Conservation (phyloP, 2,113 vertebrate genomes). For the Pelvicachromis taeniatus region DNA sequence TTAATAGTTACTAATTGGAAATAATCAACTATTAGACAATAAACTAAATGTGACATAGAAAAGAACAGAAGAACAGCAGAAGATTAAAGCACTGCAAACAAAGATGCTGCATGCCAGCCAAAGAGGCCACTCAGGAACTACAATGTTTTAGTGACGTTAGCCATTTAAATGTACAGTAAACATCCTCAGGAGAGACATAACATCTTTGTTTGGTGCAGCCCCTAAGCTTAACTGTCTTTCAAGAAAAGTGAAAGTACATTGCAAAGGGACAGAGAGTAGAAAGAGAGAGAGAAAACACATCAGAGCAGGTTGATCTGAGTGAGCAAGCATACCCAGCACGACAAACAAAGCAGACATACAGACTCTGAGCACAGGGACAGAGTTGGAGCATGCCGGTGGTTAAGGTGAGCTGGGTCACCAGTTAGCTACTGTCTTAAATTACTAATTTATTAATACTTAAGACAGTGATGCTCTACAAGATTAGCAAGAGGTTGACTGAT, state of each 20-base stretch:
- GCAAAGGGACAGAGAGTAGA: constrained; percentile 15
- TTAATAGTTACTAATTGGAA: neutral
- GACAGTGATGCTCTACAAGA: neutral
- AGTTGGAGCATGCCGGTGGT: constrained; percentile 39
- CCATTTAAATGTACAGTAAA: neutral
- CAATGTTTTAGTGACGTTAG: neutral
- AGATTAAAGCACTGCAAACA: constrained; percentile 16
- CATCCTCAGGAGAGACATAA: neutral
- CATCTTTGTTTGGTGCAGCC: constrained; percentile 54
- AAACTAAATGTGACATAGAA: neutral
- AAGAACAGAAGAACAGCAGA: neutral
- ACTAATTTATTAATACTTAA: constrained; percentile 26
- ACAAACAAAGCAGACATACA: constrained; percentile 55
- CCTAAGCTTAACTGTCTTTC: constrained; percentile 19
- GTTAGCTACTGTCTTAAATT: constrained; percentile 25
- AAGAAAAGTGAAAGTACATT: neutral
- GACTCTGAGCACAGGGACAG: constrained; percentile 45
- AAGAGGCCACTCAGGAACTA: neutral
- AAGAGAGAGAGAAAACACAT: neutral
- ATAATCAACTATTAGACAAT: neutral
- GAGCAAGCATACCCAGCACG: constrained; percentile 44
- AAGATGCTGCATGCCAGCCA: constrained; percentile 6
- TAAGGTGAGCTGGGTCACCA: constrained; percentile 24
- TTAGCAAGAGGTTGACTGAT: neutral
- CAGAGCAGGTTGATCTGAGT: neutral